phyloP scores from a whole-genome alignment of 2,113 vertebrate genomes.

The Sporophila hypoxantha region DNA sequence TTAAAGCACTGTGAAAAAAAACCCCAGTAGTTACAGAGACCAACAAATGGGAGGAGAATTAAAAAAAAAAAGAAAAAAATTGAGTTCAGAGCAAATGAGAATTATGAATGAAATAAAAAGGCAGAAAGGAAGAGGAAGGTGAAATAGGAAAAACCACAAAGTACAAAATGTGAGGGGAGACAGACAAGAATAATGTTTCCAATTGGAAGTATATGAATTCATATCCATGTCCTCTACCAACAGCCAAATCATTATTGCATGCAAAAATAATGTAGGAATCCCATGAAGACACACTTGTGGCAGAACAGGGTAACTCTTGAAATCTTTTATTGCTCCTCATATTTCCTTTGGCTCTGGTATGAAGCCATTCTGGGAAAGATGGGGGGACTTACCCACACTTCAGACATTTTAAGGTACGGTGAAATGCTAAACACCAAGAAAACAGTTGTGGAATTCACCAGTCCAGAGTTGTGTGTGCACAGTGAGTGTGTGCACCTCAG shows the following conservation, averaged over 20 bases:
- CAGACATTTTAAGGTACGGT: not conserved
- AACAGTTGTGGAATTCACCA: not conserved
- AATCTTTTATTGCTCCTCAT: not conserved
- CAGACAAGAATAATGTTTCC: not conserved
- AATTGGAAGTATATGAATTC: not conserved
- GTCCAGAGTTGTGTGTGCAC: not conserved
- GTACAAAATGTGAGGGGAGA: not conserved
- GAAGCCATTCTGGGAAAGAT: not conserved
- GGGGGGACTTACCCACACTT: not conserved
- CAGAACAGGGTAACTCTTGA: not conserved
- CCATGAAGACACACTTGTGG: not conserved
- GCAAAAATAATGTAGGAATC: not conserved
- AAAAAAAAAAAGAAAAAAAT: not conserved
- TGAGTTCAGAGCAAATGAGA: not conserved
- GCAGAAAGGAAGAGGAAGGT: not conserved
- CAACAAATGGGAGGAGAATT: not conserved
- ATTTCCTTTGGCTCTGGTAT: not conserved
- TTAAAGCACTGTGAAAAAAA: not conserved
- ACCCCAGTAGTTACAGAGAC: not conserved
- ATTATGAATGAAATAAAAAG: not conserved
- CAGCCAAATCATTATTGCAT: not conserved
- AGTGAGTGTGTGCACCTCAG: not conserved
- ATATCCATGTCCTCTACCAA: not conserved
- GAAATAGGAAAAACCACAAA: not conserved
- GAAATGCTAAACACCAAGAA: not conserved